Base-by-base conservation (phyloP, 2,888 invertebrate species). In the Dastarcus helophoroides region DNA sequence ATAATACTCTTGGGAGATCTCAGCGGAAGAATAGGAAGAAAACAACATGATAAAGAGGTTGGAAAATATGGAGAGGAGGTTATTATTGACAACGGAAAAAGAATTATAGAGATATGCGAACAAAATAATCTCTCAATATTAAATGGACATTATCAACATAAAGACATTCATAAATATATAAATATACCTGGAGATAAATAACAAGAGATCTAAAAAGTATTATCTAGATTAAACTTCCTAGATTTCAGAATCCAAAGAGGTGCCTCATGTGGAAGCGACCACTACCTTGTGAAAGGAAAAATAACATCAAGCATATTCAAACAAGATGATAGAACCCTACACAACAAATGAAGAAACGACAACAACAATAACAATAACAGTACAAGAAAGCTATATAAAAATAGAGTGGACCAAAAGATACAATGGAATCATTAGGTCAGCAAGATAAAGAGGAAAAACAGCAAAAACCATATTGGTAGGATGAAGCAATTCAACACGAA, bases 1-100 rank as follows among this genome's bases (percentile, higher is more conserved):
- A 14, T 28, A 15, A 22, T 32, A 11, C 19, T 32, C 5, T 16
- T 32, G 7, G 28, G 32, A 10, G 32, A 32, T 9, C 23, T 32
- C 10, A 32, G 29, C 23, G 23, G 19, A 14, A 16, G 29, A 13
- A 23, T 17, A 8, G 32, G 32, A 13, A 3, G 5, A 12, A 31
- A 31, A 14, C 3, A 3, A 9, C 9, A 25, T 8, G 32, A 31
- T 21, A 7, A 8, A 17, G 16, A 26, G 9, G 26, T 31, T 4
- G 30, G 23, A 13, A 10, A 14, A 14, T 23, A 23, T 16, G 30
- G 30, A 2, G 30, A 30, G 13, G 15, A 13, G n/a, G 8, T 16
- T 12, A 13, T 16, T 8, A 30, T 23, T 15, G 24, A 30, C 8
- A 30, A 23, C 24, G 30, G 23, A 13, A 9, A 12, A 11, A 29